A percentile compares a stretch with the other conserved stretches of the same genome.
phyloP scores from a whole-genome alignment of 2,113 vertebrate species.

The Euleptes europaea region DNA sequence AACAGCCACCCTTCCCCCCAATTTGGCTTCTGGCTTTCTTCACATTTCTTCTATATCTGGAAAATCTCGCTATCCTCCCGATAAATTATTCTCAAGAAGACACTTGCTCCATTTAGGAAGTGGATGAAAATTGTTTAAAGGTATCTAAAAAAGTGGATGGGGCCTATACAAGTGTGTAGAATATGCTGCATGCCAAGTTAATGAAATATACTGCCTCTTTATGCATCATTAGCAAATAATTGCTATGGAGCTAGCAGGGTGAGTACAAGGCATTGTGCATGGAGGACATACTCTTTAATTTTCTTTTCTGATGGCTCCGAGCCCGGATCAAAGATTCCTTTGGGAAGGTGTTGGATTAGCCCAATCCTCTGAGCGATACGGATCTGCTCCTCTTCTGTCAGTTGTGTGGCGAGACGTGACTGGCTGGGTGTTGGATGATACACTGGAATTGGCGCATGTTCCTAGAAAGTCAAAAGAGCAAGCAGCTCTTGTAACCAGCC shows the following conservation, averaged over 20 bases:
- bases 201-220: not conserved
- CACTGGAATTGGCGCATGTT: slow-evolving; percentile 67
- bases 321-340: slow-evolving; percentile 69
- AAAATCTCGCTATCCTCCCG: not conserved
- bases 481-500: not conserved
- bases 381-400: slow-evolving; percentile 77
- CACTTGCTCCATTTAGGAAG: not conserved
- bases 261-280: not conserved
- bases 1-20: too few species aligned
- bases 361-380: slow-evolving; percentile 76
- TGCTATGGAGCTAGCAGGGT: not conserved
- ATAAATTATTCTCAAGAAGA: not conserved
- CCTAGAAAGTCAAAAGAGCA: slow-evolving; percentile 50
- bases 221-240: not conserved
- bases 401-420: slow-evolving; percentile 70
- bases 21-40: not conserved
- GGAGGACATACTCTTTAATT: slow-evolving; percentile 70
- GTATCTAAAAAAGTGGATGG: not conserved
- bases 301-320: slow-evolving; percentile 71
- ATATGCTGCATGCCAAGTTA: not conserved
- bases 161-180: not conserved
- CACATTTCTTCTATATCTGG: not conserved
- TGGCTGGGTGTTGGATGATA: slow-evolving; percentile 74
- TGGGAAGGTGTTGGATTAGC: slow-evolving; percentile 78
- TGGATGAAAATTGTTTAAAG: not conserved